Conservation (phyloP, 2,113 vertebrate genomes). For the Dolichallabes microphthalmus region DNA sequence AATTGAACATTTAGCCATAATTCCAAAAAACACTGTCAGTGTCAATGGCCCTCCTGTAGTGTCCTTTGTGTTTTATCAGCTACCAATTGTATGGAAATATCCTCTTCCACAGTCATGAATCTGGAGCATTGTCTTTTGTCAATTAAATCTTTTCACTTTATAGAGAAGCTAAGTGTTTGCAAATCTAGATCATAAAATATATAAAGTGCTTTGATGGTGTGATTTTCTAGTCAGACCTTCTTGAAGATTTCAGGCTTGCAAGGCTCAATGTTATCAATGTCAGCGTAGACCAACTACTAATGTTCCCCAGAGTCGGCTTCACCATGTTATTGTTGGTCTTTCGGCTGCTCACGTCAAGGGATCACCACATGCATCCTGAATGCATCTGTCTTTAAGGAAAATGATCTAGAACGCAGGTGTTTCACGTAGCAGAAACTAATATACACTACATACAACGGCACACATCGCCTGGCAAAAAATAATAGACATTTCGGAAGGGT, state of each 20-base stretch:
- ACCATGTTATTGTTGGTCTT: not conserved
- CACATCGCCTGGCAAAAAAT: no score
- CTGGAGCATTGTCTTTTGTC: not conserved
- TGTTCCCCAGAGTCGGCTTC: not conserved
- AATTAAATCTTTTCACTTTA: not conserved
- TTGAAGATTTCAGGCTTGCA: not conserved
- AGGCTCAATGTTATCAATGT: not conserved
- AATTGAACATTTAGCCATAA: not conserved
- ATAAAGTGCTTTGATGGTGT: no score
- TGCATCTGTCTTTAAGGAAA: no score
- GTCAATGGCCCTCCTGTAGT: not conserved
- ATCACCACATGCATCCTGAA: no score
- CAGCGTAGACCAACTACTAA: not conserved
- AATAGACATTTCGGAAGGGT: no score
- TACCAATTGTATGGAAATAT: not conserved
- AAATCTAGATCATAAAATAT: no score
- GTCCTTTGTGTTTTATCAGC: not conserved
- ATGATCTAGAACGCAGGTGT: no score
- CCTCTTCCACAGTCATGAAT: not conserved
- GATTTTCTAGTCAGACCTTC: not conserved
- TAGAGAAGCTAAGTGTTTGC: not conserved
- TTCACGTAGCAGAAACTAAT: no score
- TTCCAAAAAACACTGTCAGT: not conserved
- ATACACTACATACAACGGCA: no score
- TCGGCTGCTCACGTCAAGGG: no score